Conservation (phyloP, 2,113 vertebrate species). For the Andinoacara biseriatus region DNA sequence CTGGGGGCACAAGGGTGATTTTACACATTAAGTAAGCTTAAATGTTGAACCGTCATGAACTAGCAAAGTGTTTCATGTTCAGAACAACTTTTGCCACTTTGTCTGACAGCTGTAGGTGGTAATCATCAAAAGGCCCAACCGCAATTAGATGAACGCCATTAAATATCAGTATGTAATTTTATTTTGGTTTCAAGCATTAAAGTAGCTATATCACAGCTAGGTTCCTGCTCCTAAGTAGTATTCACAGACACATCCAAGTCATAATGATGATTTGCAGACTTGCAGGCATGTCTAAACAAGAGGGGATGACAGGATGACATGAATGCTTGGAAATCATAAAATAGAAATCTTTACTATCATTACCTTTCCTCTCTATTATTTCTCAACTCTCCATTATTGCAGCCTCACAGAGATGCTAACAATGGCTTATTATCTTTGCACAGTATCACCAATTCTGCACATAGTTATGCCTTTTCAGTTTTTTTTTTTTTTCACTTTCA, state of each 20-base stretch:
- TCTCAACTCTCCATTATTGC: not conserved
- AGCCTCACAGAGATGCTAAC: not conserved
- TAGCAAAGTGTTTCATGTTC: not conserved
- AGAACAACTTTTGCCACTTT: not conserved
- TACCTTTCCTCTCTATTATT: not conserved
- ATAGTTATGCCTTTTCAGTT: not conserved
- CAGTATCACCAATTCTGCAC: not conserved
- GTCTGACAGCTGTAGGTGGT: not conserved
- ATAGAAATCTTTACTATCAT: not conserved
- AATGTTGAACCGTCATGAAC: not conserved
- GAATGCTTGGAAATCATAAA: not conserved
- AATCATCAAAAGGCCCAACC: not conserved
- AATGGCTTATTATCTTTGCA: not conserved
- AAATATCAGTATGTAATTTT: not conserved
- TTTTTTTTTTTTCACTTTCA: not conserved
- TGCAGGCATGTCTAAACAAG: not conserved
- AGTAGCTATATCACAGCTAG: not conserved
- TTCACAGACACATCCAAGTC: not conserved
- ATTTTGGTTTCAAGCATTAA: not conserved
- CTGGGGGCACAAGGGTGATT: not conserved
- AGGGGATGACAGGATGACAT: not conserved
- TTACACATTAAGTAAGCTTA: not conserved
- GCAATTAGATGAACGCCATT: too few relatives aligned
- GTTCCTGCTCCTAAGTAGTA: not conserved
- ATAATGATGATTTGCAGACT: not conserved